phyloP scores from a whole-genome alignment of 2,888 invertebrate genomes.

The Eupeodes luniger region DNA sequence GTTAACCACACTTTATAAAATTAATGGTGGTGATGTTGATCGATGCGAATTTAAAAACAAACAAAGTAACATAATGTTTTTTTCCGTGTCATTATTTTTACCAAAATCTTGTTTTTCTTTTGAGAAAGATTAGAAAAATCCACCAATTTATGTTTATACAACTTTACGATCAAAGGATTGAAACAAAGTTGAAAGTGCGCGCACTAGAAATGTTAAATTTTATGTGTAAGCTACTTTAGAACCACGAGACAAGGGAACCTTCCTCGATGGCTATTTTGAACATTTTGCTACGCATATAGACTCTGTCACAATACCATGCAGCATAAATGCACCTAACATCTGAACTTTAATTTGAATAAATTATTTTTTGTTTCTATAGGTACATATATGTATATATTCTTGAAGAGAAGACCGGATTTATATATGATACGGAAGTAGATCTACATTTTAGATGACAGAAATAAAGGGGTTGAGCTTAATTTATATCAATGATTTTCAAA shows the following conservation, averaged over 20 bases:
- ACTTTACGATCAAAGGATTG: slow-evolving; percentile 35
- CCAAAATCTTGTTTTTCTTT: not conserved
- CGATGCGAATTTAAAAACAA: slow-evolving; percentile 4
- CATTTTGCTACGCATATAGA: slow-evolving; percentile 52
- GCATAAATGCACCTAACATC: slow-evolving; percentile 41
- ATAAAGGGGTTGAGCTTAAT: no score
- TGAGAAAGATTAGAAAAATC: not conserved
- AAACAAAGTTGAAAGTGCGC: slow-evolving; percentile 31
- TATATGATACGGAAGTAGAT: slow-evolving; percentile 13
- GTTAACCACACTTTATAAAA: not conserved
- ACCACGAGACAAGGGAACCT: slow-evolving; percentile 24
- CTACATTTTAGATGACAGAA: no score
- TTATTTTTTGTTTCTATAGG: not conserved
- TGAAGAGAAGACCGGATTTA: not conserved
- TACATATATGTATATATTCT: not conserved
- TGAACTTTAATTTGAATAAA: slow-evolving; percentile 63
- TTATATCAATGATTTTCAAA: no score
- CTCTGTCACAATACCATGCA: slow-evolving; percentile 10
- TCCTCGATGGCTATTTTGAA: slow-evolving; percentile 5
- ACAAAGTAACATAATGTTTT: not conserved
- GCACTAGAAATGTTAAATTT: slow-evolving; percentile 52
- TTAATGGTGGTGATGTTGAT: not conserved
- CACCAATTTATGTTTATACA: not conserved
- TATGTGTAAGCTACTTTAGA: slow-evolving; percentile 37
- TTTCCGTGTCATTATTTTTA: not conserved